phyloP scores from a whole-genome alignment of 2,113 vertebrate species.

The Sylvilagus bachmani region DNA sequence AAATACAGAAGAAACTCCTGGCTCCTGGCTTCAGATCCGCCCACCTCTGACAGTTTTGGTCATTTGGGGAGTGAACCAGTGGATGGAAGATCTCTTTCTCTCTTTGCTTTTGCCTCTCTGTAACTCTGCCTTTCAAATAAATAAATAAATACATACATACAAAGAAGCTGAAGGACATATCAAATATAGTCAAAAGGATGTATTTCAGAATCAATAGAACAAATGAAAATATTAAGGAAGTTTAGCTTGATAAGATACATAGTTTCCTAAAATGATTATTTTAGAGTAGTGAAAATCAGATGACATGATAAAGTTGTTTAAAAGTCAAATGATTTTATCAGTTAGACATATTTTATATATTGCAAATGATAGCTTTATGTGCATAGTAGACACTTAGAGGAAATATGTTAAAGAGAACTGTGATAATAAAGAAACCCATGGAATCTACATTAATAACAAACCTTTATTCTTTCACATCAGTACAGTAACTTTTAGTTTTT shows the following conservation, averaged over 20 bases:
- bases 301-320: background rate
- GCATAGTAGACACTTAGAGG: background rate
- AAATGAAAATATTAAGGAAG: conserved; percentile 22
- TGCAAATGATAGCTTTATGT: background rate
- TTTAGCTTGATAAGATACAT: background rate
- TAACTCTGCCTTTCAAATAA: no score
- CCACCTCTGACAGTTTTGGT: no score
- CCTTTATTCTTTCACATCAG: background rate
- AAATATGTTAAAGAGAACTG: background rate
- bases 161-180: background rate
- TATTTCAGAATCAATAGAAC: background rate
- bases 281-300: no score
- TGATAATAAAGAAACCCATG: background rate
- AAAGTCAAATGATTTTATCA: conserved; percentile 4
- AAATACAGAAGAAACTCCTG: no score
- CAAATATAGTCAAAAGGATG: background rate
- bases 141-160: no score
- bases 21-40: no score
- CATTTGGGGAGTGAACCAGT: no score
- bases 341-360: background rate
- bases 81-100: no score
- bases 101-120: no score
- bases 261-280: background rate
- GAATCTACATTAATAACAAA: background rate
- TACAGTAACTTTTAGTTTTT: background rate